A percentile compares a stretch with the other conserved stretches of the same genome.
Evolutionary conservation across 2,888 invertebrate genomes (phyloP).

Genomic region (Coelinius sp.): DNA sequence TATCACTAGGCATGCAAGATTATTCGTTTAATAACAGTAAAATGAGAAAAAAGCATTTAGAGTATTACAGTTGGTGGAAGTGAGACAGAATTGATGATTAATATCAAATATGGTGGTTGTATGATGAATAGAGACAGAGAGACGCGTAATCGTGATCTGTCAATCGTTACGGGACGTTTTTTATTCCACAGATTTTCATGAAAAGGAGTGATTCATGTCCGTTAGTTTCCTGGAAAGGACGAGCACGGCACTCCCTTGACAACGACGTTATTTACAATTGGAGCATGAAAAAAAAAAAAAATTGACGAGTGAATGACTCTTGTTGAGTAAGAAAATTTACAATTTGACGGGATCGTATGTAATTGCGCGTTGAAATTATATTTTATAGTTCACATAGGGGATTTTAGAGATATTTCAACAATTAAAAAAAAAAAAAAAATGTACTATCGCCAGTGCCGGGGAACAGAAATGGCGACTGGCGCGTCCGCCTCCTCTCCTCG

Average conservation of each 20-base stretch:
- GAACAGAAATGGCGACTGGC: slow-evolving; percentile 66
- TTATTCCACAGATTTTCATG: slow-evolving; percentile 13
- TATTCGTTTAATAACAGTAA: neutral
- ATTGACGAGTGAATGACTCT: neutral
- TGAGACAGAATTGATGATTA: neutral
- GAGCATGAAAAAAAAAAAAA: neutral
- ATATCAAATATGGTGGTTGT: slow-evolving; percentile 26
- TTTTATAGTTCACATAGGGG: slow-evolving; percentile 17
- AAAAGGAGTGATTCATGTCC: slow-evolving; percentile 46
- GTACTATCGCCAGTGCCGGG: slow-evolving; percentile 54
- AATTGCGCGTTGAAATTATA: neutral
- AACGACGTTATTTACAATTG: slow-evolving; percentile 22
- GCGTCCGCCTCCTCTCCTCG: slow-evolving; percentile 60
- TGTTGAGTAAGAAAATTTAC: neutral
- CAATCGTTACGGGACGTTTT: slow-evolving; percentile 16
- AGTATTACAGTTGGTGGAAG: neutral
- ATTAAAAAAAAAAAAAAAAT: slow-evolving; percentile 46
- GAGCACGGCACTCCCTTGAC: slow-evolving; percentile 42
- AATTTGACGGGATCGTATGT: neutral
- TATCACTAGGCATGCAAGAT: slow-evolving; percentile 1
- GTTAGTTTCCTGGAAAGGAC: slow-evolving; percentile 48
- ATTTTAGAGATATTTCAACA: slow-evolving; percentile 20
- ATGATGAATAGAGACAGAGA: slow-evolving; percentile 13
- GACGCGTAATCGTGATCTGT: slow-evolving; percentile 40
- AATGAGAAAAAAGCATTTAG: neutral